Evolutionary conservation across 2,888 invertebrate genomes (phyloP), one percentile per base, ranked within the genome.

Genomic region (Eupithecia insigniata): DNA sequence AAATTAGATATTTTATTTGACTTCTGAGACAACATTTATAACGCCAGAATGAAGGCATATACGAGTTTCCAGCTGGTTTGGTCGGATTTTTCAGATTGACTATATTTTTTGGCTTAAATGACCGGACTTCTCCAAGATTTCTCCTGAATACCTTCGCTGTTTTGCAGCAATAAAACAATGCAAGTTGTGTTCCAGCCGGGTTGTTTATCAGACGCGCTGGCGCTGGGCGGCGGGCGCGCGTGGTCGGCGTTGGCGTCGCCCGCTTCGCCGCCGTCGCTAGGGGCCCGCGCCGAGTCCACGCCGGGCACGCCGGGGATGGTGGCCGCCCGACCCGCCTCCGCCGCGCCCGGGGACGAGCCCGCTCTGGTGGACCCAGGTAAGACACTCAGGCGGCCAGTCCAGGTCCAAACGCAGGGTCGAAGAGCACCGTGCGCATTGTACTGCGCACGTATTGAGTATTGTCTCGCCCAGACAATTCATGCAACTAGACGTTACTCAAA

Each of bases 141-240:
- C 8, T 34, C 10, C 12, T 10, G 34, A 34, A 34, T 34, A 5
- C 34, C 14, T 36, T 36, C 2, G 14, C 36, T 36, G 36, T 34
- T 14, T 43, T 18, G 46, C 10, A 51, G 46, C 10, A 22, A 51
- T 22, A 51, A 51, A 22, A 51, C 51, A 51, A 51, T 51, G 22
- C 51, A 51, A 22, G 46, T n/a, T 51, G 51, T 51, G 2, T 66
- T 70, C 28, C 80, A 95, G 96, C 95, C 95, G 66, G 97, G 97
- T 62, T 96, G 97, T 81, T 92, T 97, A 2, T 97, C 97, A 0
- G 97, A 97, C 87, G 97, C 97, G 0, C 89, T 97, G 39, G 95
- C 96, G 0, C 90, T 96, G 76, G 94, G 95, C 75, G 90, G 93
- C 1, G 87, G 87, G 3, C 92, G 93, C 58, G 92, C 93, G 61